A percentile compares a stretch with the other conserved stretches of the same genome.
Evolutionary conservation across 2,113 vertebrate genomes (phyloP).

Genomic region (Orientallactaga bullata): DNA sequence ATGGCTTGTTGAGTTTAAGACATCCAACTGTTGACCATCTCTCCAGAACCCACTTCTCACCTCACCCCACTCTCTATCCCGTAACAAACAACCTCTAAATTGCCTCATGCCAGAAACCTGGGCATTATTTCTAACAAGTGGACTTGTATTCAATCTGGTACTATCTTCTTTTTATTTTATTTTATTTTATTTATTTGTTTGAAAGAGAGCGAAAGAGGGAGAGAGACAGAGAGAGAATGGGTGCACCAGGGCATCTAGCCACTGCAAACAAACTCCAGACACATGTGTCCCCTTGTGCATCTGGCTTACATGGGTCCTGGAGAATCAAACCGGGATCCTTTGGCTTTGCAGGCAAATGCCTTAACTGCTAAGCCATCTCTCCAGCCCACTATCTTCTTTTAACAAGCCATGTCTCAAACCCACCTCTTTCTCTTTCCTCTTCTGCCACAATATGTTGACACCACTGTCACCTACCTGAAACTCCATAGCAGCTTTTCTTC

Average conservation of each 20-base stretch:
- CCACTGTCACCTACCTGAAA: neutral
- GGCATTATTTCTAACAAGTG: neutral
- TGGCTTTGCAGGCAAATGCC: too few species aligned
- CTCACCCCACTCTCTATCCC: neutral
- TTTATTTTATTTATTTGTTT: too few species aligned
- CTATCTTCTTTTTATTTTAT: neutral
- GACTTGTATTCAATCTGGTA: neutral
- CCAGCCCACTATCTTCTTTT: neutral
- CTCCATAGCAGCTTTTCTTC: neutral
- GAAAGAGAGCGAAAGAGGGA: too few species aligned
- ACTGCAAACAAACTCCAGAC: too few species aligned
- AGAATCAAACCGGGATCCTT: too few species aligned
- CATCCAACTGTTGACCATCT: neutral
- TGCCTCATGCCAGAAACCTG: neutral
- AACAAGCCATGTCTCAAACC: neutral
- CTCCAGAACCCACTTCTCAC: neutral
- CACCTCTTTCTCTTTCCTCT: neutral
- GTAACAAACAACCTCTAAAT: neutral
- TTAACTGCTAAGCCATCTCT: too few species aligned
- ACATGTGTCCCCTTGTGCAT: too few species aligned
- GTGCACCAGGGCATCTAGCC: too few species aligned
- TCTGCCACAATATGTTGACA: neutral
- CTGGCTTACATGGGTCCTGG: too few species aligned
- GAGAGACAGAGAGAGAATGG: too few species aligned
- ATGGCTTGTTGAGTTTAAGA: neutral